Evolutionary conservation across 2,888 invertebrate species (phyloP).

Genomic region (Cephus sareptanus): DNA sequence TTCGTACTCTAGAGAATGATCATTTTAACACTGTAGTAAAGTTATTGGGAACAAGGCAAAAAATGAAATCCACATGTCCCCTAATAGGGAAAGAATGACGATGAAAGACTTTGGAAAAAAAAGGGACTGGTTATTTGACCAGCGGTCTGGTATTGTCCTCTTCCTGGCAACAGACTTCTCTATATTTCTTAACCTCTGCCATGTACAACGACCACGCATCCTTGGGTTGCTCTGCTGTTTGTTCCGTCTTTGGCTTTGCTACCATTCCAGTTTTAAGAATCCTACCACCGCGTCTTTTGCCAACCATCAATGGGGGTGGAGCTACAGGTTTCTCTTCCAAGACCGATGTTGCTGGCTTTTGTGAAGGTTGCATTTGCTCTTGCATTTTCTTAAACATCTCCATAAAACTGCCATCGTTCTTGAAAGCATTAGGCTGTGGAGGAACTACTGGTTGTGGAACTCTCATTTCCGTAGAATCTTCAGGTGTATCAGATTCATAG

Average conservation of each 20-base stretch:
- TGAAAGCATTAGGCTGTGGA: slow-evolving; percentile 76
- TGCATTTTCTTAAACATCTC: slow-evolving; percentile 94
- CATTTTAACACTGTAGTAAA: slow-evolving; percentile 2
- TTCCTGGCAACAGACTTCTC: slow-evolving; percentile 92
- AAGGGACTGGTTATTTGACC: slow-evolving; percentile 76
- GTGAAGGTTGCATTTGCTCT: slow-evolving; percentile 66
- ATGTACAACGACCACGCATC: slow-evolving; percentile 95
- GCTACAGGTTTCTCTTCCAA: slow-evolving; percentile 66
- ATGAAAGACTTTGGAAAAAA: background rate
- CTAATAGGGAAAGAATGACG: slow-evolving; percentile 2
- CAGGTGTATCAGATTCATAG: slow-evolving; percentile 53
- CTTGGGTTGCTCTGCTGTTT: slow-evolving; percentile 75
- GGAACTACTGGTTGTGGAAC: slow-evolving; percentile 32
- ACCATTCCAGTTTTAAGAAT: slow-evolving; percentile 91
- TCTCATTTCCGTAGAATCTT: slow-evolving; percentile 35
- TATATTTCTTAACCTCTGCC: slow-evolving; percentile 93
- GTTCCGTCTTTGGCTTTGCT: slow-evolving; percentile 82
- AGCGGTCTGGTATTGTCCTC: slow-evolving; percentile 91
- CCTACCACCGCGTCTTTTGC: slow-evolving; percentile 87
- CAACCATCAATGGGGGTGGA: slow-evolving; percentile 72
- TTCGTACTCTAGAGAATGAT: background rate
- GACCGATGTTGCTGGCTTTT: slow-evolving; percentile 57
- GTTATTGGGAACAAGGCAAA: slow-evolving; percentile 7
- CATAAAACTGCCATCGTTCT: slow-evolving; percentile 91
- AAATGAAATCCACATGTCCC: background rate